phyloP scores from a whole-genome alignment of 2,113 vertebrate genomes.

The Heterochromis multidens region DNA sequence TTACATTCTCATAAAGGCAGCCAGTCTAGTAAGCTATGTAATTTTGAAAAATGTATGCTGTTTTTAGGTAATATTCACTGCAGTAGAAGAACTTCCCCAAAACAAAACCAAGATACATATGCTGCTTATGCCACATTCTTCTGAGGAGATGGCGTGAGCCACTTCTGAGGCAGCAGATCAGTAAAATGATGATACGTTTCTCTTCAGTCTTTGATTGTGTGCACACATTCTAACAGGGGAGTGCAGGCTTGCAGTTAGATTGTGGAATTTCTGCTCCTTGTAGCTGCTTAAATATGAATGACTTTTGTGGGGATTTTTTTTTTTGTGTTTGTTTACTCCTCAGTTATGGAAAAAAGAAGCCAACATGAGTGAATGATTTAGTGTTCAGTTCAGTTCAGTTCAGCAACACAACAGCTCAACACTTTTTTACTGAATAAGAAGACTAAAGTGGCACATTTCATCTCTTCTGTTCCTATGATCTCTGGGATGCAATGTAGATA shows the following conservation, averaged over 20 bases:
- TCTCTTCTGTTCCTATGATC: background rate
- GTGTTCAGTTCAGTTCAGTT: background rate
- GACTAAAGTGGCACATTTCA: background rate
- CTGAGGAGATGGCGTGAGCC: background rate
- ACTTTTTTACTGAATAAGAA: background rate
- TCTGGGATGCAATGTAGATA: background rate
- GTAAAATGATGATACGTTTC: background rate
- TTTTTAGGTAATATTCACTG: conserved; percentile 39
- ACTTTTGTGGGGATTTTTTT: background rate
- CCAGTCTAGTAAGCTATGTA: background rate
- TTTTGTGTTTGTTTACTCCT: conserved; percentile 10
- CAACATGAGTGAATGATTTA: background rate
- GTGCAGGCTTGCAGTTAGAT: background rate
- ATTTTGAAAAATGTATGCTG: conserved; percentile 28
- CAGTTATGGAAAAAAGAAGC: background rate
- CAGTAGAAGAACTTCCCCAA: background rate
- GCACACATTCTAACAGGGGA: conserved; percentile 8
- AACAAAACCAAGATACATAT: conserved; percentile 42
- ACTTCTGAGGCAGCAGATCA: conserved; percentile 45
- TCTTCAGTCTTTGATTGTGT: conserved; percentile 25
- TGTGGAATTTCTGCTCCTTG: background rate
- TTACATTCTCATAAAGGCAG: background rate
- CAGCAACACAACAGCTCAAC: background rate
- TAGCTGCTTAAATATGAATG: conserved; percentile 31
- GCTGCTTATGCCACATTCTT: conserved; percentile 19